Conservation (phyloP, 2,888 invertebrate species). For the Ectropis crepuscularia region DNA sequence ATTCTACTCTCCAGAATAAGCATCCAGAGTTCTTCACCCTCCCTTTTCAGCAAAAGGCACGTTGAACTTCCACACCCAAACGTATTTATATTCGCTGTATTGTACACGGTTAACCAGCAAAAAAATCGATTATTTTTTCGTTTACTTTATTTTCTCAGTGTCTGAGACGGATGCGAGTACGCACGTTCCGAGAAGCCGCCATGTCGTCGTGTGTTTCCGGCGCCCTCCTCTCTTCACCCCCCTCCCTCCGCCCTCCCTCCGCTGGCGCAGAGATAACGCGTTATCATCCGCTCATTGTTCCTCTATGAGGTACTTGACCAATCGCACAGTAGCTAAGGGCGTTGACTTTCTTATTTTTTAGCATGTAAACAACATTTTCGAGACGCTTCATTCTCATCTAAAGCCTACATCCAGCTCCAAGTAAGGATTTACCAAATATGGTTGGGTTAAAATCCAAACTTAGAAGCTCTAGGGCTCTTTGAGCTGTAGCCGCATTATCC, state of each 20-base stretch:
- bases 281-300: constrained; percentile 83
- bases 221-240: constrained; percentile 57
- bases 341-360: constrained; percentile 70
- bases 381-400: constrained; percentile 9
- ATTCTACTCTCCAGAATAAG: too few relatives aligned
- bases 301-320: constrained; percentile 70
- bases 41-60: too few relatives aligned
- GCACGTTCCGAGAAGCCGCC: constrained; percentile 67
- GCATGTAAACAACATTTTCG: constrained; percentile 38
- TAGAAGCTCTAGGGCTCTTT: constrained; percentile 13
- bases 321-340: constrained; percentile 62
- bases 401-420: constrained; percentile 12
- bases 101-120: constrained; percentile 38
- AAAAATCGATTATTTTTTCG: constrained; percentile 35
- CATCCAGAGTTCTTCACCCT: too few relatives aligned
- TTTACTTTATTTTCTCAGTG: constrained; percentile 49
- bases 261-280: constrained; percentile 72
- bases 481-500: constrained; percentile 14
- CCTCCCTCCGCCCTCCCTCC: constrained; percentile 53
- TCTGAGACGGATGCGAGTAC: constrained; percentile 56
- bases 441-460: constrained; percentile 9
- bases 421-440: constrained; percentile 3
- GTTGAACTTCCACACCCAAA: too few relatives aligned
- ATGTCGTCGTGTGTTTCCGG: constrained; percentile 71
- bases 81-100: background rate